Conservation (phyloP, 2,888 invertebrate species). For the Ischnura elegans region DNA sequence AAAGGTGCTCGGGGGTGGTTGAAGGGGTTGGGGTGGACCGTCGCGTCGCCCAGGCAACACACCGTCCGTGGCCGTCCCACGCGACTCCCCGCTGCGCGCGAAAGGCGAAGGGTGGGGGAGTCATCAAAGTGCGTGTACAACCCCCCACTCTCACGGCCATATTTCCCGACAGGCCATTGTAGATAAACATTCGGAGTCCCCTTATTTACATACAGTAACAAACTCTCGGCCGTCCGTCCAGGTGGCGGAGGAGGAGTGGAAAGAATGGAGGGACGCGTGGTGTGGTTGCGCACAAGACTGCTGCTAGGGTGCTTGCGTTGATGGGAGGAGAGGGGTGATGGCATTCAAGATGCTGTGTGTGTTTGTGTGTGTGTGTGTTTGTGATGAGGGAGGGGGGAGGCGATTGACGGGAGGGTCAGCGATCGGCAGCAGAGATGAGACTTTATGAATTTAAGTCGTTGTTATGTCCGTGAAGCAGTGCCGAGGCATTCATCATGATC, state of each 20-base stretch:
- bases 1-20: background rate
- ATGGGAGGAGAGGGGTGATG: background rate
- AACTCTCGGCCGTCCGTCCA: background rate
- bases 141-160: background rate
- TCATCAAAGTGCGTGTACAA: too few relatives aligned
- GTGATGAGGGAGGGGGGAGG: background rate
- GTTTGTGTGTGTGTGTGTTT: background rate
- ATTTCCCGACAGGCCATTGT: constrained; percentile 51
- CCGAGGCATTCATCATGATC: background rate
- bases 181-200: constrained; percentile 50
- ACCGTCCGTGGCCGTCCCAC: too few relatives aligned
- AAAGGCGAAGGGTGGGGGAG: background rate
- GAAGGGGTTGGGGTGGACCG: background rate
- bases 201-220: constrained; percentile 62
- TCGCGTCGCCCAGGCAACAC: background rate
- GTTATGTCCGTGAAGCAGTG: background rate
- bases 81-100: background rate
- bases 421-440: constrained; percentile 14
- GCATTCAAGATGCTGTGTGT: too few relatives aligned
- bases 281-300: background rate
- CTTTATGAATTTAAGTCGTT: background rate
- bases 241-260: background rate
- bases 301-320: background rate
- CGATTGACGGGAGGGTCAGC: background rate
- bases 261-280: background rate